A percentile compares a stretch with the other conserved stretches of the same genome.
Evolutionary conservation across 2,797 vertebrate genomes (phyloP).

Genomic region (Psittacula derbiana): DNA sequence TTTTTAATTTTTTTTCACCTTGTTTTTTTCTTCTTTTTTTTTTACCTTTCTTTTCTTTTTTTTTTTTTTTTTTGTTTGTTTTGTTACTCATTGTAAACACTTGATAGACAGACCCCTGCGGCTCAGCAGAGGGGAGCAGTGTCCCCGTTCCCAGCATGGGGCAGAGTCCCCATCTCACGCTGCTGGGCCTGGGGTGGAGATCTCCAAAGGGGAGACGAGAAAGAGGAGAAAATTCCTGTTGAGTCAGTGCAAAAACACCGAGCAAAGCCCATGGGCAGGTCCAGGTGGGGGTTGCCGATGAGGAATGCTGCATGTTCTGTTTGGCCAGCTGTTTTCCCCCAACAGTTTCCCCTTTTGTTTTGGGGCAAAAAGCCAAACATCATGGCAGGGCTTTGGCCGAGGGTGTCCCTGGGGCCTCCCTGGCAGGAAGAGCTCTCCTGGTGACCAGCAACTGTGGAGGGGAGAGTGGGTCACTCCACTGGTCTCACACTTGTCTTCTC

Average conservation of each 20-base stretch:
- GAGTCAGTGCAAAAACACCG: conserved; percentile 73
- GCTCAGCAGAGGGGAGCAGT: conserved; percentile 68
- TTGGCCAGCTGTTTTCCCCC: conserved; percentile 29
- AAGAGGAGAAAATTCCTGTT: conserved; percentile 47
- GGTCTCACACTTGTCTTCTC: conserved; percentile 64
- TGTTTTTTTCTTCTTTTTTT: background rate
- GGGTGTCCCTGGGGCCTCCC: background rate
- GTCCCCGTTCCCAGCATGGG: conserved; percentile 57
- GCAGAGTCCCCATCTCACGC: conserved; percentile 37
- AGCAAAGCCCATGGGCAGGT: conserved; percentile 40
- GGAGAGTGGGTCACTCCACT: conserved; percentile 58
- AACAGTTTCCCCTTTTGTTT: conserved; percentile 22
- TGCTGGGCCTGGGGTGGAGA: conserved; percentile 38
- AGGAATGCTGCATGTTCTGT: conserved; percentile 48
- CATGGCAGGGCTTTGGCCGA: conserved; percentile 25
- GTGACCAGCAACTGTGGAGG: conserved; percentile 43
- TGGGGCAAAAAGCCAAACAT: conserved; percentile 54
- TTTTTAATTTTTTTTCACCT: background rate
- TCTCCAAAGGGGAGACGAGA: conserved; percentile 68
- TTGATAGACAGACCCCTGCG: conserved; percentile 72
- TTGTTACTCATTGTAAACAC: conserved; percentile 76
- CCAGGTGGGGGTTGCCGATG: conserved; percentile 32
- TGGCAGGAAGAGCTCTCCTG: conserved; percentile 56
- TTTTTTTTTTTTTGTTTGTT: background rate
- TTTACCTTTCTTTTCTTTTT: background rate